phyloP scores from a whole-genome alignment of 2,888 invertebrate genomes.

The Eupithecia exiguata region DNA sequence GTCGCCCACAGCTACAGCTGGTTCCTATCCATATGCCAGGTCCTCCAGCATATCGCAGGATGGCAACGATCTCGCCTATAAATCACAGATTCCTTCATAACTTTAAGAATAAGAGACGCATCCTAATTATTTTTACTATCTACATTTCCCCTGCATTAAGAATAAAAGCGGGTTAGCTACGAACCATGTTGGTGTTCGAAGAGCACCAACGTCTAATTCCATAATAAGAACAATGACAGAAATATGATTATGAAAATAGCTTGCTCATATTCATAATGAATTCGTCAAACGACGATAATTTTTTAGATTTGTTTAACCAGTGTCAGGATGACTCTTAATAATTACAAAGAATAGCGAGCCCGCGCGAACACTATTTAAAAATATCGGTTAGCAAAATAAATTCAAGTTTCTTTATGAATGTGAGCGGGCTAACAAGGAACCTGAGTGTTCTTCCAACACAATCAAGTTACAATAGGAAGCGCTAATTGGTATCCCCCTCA shows the following conservation, averaged over 20 bases:
- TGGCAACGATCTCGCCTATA: conserved; percentile 89
- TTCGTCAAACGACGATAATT: not conserved
- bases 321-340: not conserved
- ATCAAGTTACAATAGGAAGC: no score
- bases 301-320: no score
- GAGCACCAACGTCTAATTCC: not conserved
- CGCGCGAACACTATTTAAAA: not conserved
- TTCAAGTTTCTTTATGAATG: no score
- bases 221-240: no score
- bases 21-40: conserved; percentile 76
- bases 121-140: not conserved
- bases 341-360: not conserved
- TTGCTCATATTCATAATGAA: not conserved
- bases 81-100: conserved; percentile 84
- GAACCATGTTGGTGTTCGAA: not conserved
- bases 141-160: not conserved
- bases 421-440: no score
- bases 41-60: conserved; percentile 78
- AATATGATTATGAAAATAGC: not conserved
- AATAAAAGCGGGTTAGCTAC: not conserved
- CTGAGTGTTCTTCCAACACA: no score
- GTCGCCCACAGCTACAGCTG: conserved; percentile 72
- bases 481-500: no score
- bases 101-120: not conserved
- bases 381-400: not conserved